These are phyloP conservation scores for Hydropsyche betteni DNA, from an alignment of 2,888 invertebrate species.

Conservation along the genomic window DNA sequence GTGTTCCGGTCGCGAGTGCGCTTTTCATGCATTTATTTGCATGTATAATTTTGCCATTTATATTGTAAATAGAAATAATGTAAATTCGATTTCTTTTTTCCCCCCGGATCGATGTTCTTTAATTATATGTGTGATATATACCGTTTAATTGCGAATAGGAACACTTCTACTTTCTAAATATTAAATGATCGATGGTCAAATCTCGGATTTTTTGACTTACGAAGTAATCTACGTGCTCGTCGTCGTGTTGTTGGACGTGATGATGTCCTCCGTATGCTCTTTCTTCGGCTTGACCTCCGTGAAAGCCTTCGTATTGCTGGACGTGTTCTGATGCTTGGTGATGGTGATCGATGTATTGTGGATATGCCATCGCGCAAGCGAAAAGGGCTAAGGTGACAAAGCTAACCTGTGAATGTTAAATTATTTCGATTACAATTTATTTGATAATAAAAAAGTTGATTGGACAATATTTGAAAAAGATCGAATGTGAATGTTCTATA, in stretches of 20 bases:
- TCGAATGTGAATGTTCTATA: too few species aligned
- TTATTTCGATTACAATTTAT: not conserved
- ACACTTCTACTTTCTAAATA: too few species aligned
- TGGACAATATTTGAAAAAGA: too few species aligned
- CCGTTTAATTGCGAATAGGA: too few species aligned
- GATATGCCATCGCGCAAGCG: constrained; percentile 57
- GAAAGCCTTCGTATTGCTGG: constrained; percentile 50
- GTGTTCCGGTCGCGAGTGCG: constrained; percentile 7
- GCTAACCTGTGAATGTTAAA: constrained; percentile 56
- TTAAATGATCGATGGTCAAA: not conserved
- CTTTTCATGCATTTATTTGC: not conserved
- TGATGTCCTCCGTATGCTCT: constrained; percentile 48
- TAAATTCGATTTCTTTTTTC: constrained; percentile 16
- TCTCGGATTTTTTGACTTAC: constrained; percentile 59
- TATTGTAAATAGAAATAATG: too few species aligned
- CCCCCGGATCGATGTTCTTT: not conserved
- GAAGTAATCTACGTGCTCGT: constrained; percentile 72
- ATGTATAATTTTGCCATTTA: too few species aligned
- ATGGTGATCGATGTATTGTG: constrained; percentile 48
- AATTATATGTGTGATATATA: too few species aligned
- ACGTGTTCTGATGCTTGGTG: constrained; percentile 55
- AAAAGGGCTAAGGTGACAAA: constrained; percentile 56
- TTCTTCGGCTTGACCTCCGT: constrained; percentile 41
- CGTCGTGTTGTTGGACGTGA: constrained; percentile 60
- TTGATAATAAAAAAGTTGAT: too few species aligned